These are phyloP conservation scores for Macrostomum cliftonense DNA, from an alignment of 2,888 invertebrate genomes.

Conservation along the genomic window DNA sequence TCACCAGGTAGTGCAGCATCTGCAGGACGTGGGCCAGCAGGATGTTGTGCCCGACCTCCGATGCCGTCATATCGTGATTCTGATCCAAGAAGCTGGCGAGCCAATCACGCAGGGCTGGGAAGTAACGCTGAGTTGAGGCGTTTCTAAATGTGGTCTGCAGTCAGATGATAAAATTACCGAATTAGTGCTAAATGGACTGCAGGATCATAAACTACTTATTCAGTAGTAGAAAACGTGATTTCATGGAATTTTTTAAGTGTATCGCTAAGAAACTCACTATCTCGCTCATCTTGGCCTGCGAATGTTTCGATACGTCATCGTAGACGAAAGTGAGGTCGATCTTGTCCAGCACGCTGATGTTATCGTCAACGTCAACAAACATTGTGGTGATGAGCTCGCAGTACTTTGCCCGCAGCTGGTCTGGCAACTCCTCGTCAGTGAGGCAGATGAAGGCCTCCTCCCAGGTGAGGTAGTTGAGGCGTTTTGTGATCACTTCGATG, in stretches of 20 bases:
- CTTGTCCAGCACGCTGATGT: constrained; percentile 27
- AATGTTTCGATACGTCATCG: constrained; percentile 12
- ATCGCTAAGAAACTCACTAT: too few species aligned
- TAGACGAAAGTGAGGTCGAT: constrained; percentile 31
- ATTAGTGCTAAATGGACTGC: too few species aligned
- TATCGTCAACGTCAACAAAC: constrained; percentile 32
- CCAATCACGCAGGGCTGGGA: constrained; percentile 1
- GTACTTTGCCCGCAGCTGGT: constrained; percentile 30
- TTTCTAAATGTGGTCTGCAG: neutral
- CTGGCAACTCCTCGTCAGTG: constrained; percentile 24
- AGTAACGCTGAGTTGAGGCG: neutral
- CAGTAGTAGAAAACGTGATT: too few species aligned
- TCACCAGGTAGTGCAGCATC: constrained; percentile 4
- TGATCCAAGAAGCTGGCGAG: constrained; percentile 4
- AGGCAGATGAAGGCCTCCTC: constrained; percentile 30
- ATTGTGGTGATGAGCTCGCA: constrained; percentile 26
- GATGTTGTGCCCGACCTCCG: constrained; percentile 4
- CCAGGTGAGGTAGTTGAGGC: constrained; percentile 31
- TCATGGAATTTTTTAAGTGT: too few species aligned
- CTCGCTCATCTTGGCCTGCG: too few species aligned
- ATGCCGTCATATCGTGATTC: constrained; percentile 6
- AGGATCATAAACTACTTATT: too few species aligned
- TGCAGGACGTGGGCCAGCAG: constrained; percentile 9
- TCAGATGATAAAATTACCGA: too few species aligned
- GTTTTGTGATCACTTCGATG: constrained; percentile 28